Conservation (phyloP, 2,888 invertebrate genomes). For the Macrophya annulata region DNA sequence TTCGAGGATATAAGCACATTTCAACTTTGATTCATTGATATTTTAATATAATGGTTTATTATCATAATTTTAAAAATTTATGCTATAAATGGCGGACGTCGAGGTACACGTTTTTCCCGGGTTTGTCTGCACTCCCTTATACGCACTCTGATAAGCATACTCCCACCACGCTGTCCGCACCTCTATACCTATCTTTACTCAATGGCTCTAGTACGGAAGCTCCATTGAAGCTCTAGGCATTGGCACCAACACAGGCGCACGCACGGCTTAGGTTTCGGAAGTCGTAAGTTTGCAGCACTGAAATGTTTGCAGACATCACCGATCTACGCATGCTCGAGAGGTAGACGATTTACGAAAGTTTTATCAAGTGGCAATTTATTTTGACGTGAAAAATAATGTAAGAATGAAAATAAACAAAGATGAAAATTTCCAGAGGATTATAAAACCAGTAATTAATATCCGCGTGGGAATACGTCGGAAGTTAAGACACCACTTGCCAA, state of each 20-base stretch:
- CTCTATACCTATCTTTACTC: no score
- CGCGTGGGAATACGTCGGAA: neutral
- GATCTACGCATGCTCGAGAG: neutral
- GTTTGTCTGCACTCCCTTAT: no score
- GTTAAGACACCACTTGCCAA: neutral
- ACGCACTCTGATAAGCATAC: no score
- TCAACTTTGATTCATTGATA: no score
- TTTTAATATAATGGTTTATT: no score
- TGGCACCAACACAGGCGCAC: neutral
- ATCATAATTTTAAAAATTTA: no score
- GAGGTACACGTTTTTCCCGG: no score
- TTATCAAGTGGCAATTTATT: neutral
- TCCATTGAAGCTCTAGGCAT: no score
- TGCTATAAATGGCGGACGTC: no score
- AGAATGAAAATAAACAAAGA: neutral
- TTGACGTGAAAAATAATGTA: neutral
- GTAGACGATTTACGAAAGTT: constrained; percentile 9
- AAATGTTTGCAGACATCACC: neutral
- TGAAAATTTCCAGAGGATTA: neutral
- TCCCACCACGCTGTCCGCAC: no score
- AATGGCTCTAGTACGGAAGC: no score
- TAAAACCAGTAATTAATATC: constrained; percentile 10
- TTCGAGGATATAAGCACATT: no score
- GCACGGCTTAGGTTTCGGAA: neutral
- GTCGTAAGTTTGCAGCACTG: neutral